Base-by-base conservation (phyloP, 2,113 vertebrate species). In the Tylochromis polylepis region DNA sequence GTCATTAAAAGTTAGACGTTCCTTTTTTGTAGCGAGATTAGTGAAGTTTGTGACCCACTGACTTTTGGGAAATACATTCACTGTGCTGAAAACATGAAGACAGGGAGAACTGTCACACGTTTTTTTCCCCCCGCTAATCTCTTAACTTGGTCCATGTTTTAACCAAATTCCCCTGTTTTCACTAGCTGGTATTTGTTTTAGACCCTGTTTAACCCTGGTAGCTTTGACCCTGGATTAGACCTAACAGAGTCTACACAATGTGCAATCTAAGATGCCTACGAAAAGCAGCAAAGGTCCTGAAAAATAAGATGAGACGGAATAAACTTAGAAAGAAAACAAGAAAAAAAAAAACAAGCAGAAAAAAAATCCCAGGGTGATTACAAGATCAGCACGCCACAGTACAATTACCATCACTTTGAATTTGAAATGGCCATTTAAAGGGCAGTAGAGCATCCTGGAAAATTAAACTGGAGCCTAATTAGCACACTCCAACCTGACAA, bases 351-450 rank as follows among this genome's bases (percentile, higher is more conserved):
- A 20, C 10, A 77, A 77, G 10, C 10, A 75, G 24, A 58, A 87
- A 62, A 60, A 91, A 94, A 95, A 97, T 96, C 96, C 96, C 96
- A 96, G 89, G 96, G 96, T 97, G 97, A 97, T 97, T 97, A 98
- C 97, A 97, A 97, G 96, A 97, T 97, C 97, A 97, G 97, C 96
- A 96, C 96, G 97, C 96, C 96, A 97, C 96, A 96, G 96, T 97
- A 97, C 96, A 97, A 97, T 97, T 98, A 97, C 96, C 96, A 97
- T 97, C 97, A 97, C 97, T 99, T 97, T 97, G 96, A 97, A 98
- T 98, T 98, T 97, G 97, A 98, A 99, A 98, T 98, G 96, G 97
- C 97, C 96, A 97, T 98, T 97, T 98, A 98, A 98, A 98, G 97
- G 97, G 97, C 97, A 98, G 96, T 93, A 97, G 97, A 97, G 95